Base-by-base conservation (phyloP, 2,797 vertebrate species). In the Pangasius krempfi region DNA sequence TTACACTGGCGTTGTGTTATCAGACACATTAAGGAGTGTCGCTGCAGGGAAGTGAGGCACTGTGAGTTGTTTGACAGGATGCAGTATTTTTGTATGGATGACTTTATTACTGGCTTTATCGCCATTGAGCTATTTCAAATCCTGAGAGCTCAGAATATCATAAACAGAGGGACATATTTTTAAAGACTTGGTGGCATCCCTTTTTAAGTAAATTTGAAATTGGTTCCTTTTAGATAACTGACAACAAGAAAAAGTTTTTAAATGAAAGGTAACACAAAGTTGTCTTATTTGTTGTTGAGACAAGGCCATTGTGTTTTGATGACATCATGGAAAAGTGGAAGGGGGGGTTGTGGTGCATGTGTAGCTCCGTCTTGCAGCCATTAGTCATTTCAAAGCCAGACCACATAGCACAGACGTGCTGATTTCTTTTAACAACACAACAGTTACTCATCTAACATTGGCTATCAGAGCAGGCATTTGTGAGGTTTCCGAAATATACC, bases 351-450 rank as follows among this genome's bases (percentile, higher is more conserved):
- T 54, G 47, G 56, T 56, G 30, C 64, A 44, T 86, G 84, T 58
- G 37, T 52, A 70, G 44, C 44, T 52, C 30, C 2, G 83, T 44
- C 37, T 86, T 84, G 54, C 70, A 86, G 14, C 25, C 13, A 75
- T 86, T 75, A 86, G 68, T 86, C 84, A 86, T 86, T 75, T 86
- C 52, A 75, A 75, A 75, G 25, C 16, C 13, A 86, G 70, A 75
- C 68, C 70, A 47, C 70, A 86, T 33, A 58, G 33, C 25, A 75
- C 52, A 73, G 52, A 73, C 52, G 0, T 75, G 33, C 84, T 60
- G 68, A 86, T 58, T 85, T 86, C 33, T 14, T 58, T 52, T 73
- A 72, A 30, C 18, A 25, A 37, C 25, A 27, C 68, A 73, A 1
- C 52, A 54, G 22, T 85, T 85, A 75, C 84, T 86, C 68, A 75